Evolutionary conservation across 2,113 vertebrate species (phyloP), one percentile per base, ranked within the genome.

Genomic region (Amphiprion percula): DNA sequence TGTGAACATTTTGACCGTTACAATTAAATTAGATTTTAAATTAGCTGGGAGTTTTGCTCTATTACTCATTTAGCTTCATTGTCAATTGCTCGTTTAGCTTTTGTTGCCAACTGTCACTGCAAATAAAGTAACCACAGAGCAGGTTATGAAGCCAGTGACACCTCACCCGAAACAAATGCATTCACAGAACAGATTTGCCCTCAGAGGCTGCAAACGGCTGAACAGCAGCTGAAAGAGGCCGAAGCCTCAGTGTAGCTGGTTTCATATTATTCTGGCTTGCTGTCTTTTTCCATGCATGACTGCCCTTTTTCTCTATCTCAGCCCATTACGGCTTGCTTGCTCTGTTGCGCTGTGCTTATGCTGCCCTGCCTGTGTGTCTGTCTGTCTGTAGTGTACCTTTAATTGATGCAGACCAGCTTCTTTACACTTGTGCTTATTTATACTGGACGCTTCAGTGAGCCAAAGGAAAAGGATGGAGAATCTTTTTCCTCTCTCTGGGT

Each of bases 371-470:
- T 74, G 50, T 65, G 55, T 83, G 79, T 75, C 54, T 60, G 67
- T 75, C 79, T 76, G 68, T 74, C 72, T 64, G 61, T 68, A 39
- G 65, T 69, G 77, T 77, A 67, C 47, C 75, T 87, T 82, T 91
- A 86, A 93, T 88, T 86, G 79, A 82, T 74, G 65, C 71, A 82
- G 53, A 78, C 62, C 83, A 82, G 82, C 33, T 75, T 79, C 73
- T 77, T 82, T 85, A 82, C 71, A 84, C 67, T 80, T 62, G 49
- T 30, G 79, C 80, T 87, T 87, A 86, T 87, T 91, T 87, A 65
- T 76, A 79, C 44, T 66, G 61, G 58, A 76, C 1, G 69, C 83
- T 78, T 82, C 76, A 81, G 24, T 82, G 85, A 86, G 72, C 76
- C 44, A 49, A 71, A 63, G 54, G 60, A 75, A 74, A 55, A 68